phyloP scores from a whole-genome alignment of 2,888 invertebrate genomes.

The Exocentrus adspersus region DNA sequence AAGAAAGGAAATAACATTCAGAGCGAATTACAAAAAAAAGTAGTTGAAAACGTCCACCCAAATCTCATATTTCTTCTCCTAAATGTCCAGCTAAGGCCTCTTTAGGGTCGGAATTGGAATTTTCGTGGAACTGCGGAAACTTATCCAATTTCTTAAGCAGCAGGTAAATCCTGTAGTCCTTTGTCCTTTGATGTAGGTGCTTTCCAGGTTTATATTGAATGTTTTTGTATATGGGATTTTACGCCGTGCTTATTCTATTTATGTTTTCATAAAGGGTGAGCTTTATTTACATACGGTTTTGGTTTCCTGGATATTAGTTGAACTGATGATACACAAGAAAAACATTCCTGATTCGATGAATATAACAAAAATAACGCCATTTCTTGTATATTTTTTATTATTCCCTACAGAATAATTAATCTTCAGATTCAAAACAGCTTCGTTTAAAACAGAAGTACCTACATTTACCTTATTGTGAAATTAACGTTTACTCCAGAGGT shows the following conservation, averaged over 20 bases:
- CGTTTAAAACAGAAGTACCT: too few relatives aligned
- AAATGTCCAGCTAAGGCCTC: neutral
- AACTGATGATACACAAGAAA: too few relatives aligned
- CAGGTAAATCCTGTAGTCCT: conserved; percentile 36
- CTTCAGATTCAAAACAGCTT: too few relatives aligned
- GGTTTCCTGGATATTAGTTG: too few relatives aligned
- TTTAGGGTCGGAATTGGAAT: conserved; percentile 22
- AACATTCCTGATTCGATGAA: too few relatives aligned
- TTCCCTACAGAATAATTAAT: too few relatives aligned
- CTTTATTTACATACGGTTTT: neutral
- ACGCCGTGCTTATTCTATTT: conserved; percentile 14
- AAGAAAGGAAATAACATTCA: neutral
- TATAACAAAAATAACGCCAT: too few relatives aligned
- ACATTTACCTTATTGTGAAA: too few relatives aligned
- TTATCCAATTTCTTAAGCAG: conserved; percentile 35
- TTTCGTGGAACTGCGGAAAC: conserved; percentile 29
- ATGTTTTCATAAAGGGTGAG: conserved; percentile 18
- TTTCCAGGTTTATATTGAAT: conserved; percentile 20
- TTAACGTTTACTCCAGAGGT: too few relatives aligned
- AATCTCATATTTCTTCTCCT: neutral
- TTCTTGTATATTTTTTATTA: too few relatives aligned
- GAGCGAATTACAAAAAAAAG: neutral
- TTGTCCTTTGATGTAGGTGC: conserved; percentile 36
- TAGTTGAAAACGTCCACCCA: neutral
- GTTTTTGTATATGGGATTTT: conserved; percentile 17